Conservation (phyloP, 2,113 vertebrate genomes). For the Arenaria interpres region DNA sequence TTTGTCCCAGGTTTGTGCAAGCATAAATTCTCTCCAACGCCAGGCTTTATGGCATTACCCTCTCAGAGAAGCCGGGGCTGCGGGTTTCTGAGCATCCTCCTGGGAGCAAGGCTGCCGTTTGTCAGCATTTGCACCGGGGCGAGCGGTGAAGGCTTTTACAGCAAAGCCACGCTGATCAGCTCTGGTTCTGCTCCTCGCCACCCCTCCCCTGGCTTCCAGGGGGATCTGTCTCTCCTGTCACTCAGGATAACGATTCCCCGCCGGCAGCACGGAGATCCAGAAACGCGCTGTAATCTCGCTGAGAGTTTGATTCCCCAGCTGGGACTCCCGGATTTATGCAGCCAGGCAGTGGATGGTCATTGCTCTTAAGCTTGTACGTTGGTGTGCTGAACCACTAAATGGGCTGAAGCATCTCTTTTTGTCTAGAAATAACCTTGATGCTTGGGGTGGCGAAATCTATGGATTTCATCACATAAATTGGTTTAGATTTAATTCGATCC, state of each 20-base stretch:
- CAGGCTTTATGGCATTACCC: constrained; percentile 18
- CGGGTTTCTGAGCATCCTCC: constrained; percentile 28
- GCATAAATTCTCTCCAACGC: neutral
- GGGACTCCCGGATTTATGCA: constrained; percentile 60
- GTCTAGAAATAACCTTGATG: constrained; percentile 12
- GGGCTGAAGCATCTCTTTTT: neutral
- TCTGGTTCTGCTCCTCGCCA: constrained; percentile 44
- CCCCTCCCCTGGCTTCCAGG: constrained; percentile 42
- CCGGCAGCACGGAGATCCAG: constrained; percentile 63
- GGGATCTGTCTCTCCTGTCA: constrained; percentile 73
- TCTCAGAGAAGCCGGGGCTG: neutral
- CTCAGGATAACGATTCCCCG: constrained; percentile 71
- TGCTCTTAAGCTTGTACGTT: neutral
- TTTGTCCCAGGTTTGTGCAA: neutral
- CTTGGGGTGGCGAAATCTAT: neutral
- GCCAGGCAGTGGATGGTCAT: constrained; percentile 26
- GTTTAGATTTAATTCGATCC: neutral
- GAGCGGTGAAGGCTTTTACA: constrained; percentile 52
- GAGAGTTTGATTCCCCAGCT: constrained; percentile 66
- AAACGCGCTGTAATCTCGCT: constrained; percentile 71
- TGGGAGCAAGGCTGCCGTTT: constrained; percentile 43
- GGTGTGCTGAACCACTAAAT: neutral
- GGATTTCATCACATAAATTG: constrained; percentile 6
- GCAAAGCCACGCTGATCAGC: constrained; percentile 22
- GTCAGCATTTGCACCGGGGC: constrained; percentile 34